A percentile compares a stretch with the other conserved stretches of the same genome.
Evolutionary conservation across 2,888 invertebrate species (phyloP).

Genomic region (Noctua pronuba): DNA sequence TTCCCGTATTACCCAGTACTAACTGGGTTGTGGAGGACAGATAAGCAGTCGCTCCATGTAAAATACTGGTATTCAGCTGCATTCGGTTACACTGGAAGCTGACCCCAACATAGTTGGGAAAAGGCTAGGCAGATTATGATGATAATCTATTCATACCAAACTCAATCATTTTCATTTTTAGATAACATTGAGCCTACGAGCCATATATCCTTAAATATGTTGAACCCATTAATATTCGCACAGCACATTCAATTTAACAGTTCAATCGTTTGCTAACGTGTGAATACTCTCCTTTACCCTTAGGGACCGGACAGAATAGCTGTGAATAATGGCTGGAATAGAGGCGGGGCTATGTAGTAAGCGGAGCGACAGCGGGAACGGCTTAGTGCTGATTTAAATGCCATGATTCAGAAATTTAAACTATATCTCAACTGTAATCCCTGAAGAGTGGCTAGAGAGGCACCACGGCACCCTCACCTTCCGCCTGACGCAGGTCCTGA

Average conservation of each 20-base stretch:
- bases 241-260: conserved; percentile 55
- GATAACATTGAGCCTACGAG: background rate
- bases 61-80: no score
- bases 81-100: no score
- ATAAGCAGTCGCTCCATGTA: no score
- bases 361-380: background rate
- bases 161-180: background rate
- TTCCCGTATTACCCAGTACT: no score
- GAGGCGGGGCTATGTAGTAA: background rate
- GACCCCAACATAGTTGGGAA: no score
- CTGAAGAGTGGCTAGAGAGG: no score
- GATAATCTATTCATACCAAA: background rate
- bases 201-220: conserved; percentile 23
- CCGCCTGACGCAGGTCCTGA: no score
- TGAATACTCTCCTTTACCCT: conserved; percentile 43
- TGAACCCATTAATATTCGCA: conserved; percentile 41
- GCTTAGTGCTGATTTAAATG: background rate
- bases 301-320: conserved; percentile 19
- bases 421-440: no score
- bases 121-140: no score
- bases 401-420: background rate
- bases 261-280: conserved; percentile 49
- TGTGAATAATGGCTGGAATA: conserved; percentile 42
- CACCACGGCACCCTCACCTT: no score
- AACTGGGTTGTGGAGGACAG: no score